A percentile compares a stretch with the other conserved stretches of the same genome.
Evolutionary conservation across 2,888 invertebrate genomes (phyloP).

Genomic region (Timema cristinae): DNA sequence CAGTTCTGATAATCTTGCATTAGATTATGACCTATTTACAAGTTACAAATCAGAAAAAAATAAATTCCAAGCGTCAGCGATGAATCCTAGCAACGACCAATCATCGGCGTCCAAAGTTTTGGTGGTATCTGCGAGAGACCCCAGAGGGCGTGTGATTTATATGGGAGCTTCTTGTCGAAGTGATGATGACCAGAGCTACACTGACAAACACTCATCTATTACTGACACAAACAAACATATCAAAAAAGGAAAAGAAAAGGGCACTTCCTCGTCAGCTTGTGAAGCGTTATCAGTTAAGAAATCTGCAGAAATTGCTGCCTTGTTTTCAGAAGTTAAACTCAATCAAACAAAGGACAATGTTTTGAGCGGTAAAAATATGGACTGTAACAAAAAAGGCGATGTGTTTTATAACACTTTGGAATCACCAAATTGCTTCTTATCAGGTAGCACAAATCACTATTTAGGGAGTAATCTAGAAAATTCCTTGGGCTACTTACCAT

Average conservation of each 20-base stretch:
- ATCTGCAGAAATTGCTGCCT: conserved; percentile 81
- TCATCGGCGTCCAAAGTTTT: conserved; percentile 39
- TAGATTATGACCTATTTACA: conserved; percentile 68
- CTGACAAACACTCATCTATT: neutral
- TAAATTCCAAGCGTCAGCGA: neutral
- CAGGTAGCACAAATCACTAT: conserved; percentile 19
- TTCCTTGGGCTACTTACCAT: conserved; percentile 33
- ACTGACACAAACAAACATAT: neutral
- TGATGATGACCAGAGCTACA: neutral
- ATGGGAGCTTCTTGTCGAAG: conserved; percentile 39
- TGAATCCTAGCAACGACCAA: no score
- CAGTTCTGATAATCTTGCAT: conserved; percentile 61
- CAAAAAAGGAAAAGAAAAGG: neutral
- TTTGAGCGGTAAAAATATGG: neutral
- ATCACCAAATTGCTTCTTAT: conserved; percentile 25
- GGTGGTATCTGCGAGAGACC: conserved; percentile 49
- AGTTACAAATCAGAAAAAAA: conserved; percentile 20
- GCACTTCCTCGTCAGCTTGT: conserved; percentile 18
- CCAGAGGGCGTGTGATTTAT: conserved; percentile 48
- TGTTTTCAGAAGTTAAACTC: conserved; percentile 64
- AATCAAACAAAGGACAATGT: conserved; percentile 37
- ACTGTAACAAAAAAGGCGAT: conserved; percentile 21
- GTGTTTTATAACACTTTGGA: conserved; percentile 30
- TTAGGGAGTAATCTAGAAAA: conserved; percentile 28
- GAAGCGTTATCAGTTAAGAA: conserved; percentile 82